Evolutionary conservation across 2,888 invertebrate genomes (phyloP), one percentile per base, ranked within the genome.

Genomic region (Nomada lathburiana): DNA sequence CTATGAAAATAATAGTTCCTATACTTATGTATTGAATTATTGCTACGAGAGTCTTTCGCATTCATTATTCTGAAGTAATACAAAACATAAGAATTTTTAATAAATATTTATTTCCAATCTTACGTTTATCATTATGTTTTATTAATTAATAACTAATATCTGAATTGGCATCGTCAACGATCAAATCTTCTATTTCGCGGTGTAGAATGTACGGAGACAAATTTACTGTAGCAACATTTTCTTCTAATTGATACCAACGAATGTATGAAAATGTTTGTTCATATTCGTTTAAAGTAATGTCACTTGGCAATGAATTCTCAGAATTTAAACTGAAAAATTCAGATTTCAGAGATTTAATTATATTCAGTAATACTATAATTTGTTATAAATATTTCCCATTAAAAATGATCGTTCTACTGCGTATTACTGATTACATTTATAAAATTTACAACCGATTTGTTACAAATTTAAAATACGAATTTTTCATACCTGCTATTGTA

Each of bases 181-280:
- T 82, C 26, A 91, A 76, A 71, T 85, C 72, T 70, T 86, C 82
- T 23, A 92, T 84, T 76, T 91, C 88, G 23, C 80, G 72, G 20
- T 76, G 74, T 18, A 91, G 78, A 16, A 67, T 75, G 60, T 87
- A 78, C 9, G 89, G 84, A 16, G 90, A 89, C 4, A 86, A 82
- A 81, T 88, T 86, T 18, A 85, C 59, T 5, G 85, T 77, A 70
- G 82, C 50, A 53, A 86, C 82, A 55, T 85, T 85, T 82, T 92
- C 90, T 65, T 90, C 89, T 50, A 86, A 87, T 55, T 87, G 87
- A 80, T 90, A 89, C 92, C 92, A 91, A 42, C 91, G 91, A 63
- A 92, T 85, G 64, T 91, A 91, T 7, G 91, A 89, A 76, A 92
- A 92, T 13, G 87, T 90, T 85, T 89, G 88, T 71, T 92, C 91